Percentiles rank a stretch among this genome's conserved stretches.
Evolutionary conservation across 2,888 invertebrate genomes (phyloP).

Genomic region (Cryptocheilus praepositus): DNA sequence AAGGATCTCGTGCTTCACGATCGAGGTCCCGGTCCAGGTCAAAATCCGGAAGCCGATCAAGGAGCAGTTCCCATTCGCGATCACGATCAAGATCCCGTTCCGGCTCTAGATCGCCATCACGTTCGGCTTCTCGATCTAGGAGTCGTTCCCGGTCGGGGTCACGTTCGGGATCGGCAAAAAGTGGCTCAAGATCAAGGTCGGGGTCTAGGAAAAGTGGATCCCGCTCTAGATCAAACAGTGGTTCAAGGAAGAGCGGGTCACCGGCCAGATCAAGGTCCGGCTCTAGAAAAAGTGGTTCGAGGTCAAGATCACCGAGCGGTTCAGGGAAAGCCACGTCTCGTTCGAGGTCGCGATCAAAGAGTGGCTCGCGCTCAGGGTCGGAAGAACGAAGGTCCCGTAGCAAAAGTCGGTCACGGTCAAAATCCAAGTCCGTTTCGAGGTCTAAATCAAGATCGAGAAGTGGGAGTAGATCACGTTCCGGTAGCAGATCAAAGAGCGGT

Average conservation of each 20-base stretch:
- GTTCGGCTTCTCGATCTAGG: constrained; percentile 69
- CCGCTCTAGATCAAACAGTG: constrained; percentile 4
- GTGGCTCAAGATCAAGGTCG: constrained; percentile 68
- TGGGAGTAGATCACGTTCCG: constrained; percentile 60
- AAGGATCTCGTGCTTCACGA: constrained; percentile 75
- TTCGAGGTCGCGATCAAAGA: constrained; percentile 62
- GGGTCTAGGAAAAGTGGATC: constrained; percentile 69
- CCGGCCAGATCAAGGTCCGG: constrained; percentile 60
- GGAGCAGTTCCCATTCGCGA: constrained; percentile 57
- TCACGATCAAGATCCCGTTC: constrained; percentile 70
- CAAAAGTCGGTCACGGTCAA: constrained; percentile 63
- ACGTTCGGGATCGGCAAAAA: constrained; percentile 66
- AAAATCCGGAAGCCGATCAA: constrained; percentile 61
- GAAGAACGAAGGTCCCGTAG: constrained; percentile 54
- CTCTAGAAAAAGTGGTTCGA: constrained; percentile 72
- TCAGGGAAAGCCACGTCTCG: constrained; percentile 53
- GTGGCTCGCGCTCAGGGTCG: constrained; percentile 71
- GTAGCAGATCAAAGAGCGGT: constrained; percentile 64
- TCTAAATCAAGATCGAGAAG: constrained; percentile 60
- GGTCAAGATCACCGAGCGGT: constrained; percentile 67
- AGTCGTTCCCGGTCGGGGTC: constrained; percentile 67
- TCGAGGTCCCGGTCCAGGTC: constrained; percentile 63
- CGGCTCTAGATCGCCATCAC: constrained; percentile 65
- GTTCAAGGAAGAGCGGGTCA: constrained; percentile 68
- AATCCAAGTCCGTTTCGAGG: constrained; percentile 53